These are phyloP conservation scores for Drosophila macrospina DNA, from an alignment of 2,888 invertebrate genomes.

Conservation along the genomic window DNA sequence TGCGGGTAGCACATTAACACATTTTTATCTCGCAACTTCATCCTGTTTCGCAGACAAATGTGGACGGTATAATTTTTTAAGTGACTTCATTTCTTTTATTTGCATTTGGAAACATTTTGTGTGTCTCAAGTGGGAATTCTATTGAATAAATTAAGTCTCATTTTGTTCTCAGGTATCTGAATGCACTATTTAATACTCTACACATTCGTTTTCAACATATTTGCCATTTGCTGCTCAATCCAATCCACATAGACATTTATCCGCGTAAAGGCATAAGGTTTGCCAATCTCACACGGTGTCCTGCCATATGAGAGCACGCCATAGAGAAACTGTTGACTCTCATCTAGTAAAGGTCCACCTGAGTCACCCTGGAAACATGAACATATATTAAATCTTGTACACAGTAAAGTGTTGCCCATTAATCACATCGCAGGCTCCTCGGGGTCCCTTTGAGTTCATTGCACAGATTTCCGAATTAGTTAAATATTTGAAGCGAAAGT, in stretches of 20 bases:
- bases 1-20: constrained; percentile 67
- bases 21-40: constrained; percentile 48
- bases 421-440: constrained; percentile 83
- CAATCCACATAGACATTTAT: constrained; percentile 56
- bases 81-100: constrained; percentile 77
- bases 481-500: constrained; percentile 62
- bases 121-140: constrained; percentile 57
- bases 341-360: constrained; percentile 81
- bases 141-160: constrained; percentile 52
- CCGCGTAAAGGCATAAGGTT: constrained; percentile 68
- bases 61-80: constrained; percentile 74
- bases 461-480: constrained; percentile 81
- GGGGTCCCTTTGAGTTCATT: constrained; percentile 55
- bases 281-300: constrained; percentile 42
- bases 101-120: constrained; percentile 68
- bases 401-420: background rate
- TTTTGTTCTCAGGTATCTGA: background rate
- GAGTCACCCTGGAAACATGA: constrained; percentile 80
- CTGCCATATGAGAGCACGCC: constrained; percentile 83
- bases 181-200: background rate
- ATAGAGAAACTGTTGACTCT: constrained; percentile 53
- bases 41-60: constrained; percentile 55
- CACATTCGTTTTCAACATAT: constrained; percentile 7
- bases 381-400: background rate
- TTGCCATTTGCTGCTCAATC: constrained; percentile 53